These are phyloP conservation scores for Dioctria linearis DNA, from an alignment of 2,888 invertebrate species.

Conservation along the genomic window DNA sequence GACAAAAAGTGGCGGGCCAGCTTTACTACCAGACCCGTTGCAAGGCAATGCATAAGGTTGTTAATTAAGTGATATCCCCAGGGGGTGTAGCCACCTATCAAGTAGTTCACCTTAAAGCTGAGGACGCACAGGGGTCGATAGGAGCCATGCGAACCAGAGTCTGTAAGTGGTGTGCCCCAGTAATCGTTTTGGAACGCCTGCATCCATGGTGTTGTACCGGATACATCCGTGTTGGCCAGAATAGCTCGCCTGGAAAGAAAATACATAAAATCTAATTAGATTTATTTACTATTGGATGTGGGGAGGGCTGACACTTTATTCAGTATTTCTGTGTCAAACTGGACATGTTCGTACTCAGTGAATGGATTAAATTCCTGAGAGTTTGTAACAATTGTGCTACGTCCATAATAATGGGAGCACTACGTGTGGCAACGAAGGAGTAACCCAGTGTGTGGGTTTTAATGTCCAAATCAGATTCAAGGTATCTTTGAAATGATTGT, in stretches of 20 bases:
- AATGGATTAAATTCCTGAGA: no score
- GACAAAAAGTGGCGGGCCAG: constrained; percentile 82
- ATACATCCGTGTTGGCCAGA: constrained; percentile 93
- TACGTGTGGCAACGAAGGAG: no score
- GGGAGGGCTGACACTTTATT: neutral
- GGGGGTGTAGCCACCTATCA: constrained; percentile 83
- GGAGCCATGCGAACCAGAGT: constrained; percentile 96
- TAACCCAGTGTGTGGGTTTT: no score
- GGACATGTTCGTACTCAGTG: neutral
- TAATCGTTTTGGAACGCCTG: constrained; percentile 93
- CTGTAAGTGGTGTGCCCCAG: constrained; percentile 96
- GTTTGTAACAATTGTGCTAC: no score
- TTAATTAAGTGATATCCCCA: constrained; percentile 91
- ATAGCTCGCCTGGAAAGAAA: constrained; percentile 90
- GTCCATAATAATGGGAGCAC: no score
- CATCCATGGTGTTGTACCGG: constrained; percentile 86
- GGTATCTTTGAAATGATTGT: no score
- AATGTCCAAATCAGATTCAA: no score
- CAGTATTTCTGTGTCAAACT: constrained; percentile 17
- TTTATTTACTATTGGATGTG: constrained; percentile 1
- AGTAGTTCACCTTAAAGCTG: constrained; percentile 88
- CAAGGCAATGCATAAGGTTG: constrained; percentile 87
- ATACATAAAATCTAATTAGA: constrained; percentile 58
- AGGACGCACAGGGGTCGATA: constrained; percentile 94
- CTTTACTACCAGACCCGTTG: constrained; percentile 86